Evolutionary conservation across 2,113 vertebrate species (phyloP).

Genomic region (Spizaetus ornatus): DNA sequence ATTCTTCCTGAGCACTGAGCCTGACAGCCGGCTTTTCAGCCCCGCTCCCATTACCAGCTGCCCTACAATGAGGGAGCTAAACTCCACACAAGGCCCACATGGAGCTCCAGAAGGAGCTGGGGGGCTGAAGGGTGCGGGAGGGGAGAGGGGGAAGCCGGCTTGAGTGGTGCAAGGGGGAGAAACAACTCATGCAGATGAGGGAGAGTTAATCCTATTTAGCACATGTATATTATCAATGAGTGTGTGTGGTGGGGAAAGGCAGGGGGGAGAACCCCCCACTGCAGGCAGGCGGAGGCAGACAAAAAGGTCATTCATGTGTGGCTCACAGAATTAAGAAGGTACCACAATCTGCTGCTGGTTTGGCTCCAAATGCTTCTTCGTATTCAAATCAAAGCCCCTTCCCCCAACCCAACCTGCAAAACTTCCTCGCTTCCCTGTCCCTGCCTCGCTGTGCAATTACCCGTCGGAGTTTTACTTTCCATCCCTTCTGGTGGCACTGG

Average conservation of each 20-base stretch:
- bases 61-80: slow-evolving; percentile 56
- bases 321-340: slow-evolving; percentile 55
- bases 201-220: slow-evolving; percentile 77
- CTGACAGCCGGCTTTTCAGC: slow-evolving; percentile 62
- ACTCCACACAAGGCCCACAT: slow-evolving; percentile 54
- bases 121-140: neutral
- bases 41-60: slow-evolving; percentile 68
- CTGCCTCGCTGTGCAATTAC: neutral
- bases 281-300: slow-evolving; percentile 48
- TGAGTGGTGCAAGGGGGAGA: slow-evolving; percentile 11
- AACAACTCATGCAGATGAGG: slow-evolving; percentile 56
- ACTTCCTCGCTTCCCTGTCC: neutral
- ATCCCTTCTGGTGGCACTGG: neutral
- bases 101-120: slow-evolving; percentile 62
- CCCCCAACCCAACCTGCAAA: neutral
- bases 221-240: slow-evolving; percentile 75
- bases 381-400: slow-evolving; percentile 54
- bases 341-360: slow-evolving; percentile 51
- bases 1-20: slow-evolving; percentile 62
- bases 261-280: slow-evolving; percentile 7
- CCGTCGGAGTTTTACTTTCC: neutral
- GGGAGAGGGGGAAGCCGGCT: neutral
- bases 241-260: slow-evolving; percentile 48
- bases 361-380: slow-evolving; percentile 58
- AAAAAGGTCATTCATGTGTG: slow-evolving; percentile 63